Percentiles rank a stretch among this genome's conserved stretches.
Evolutionary conservation across 2,797 vertebrate genomes (phyloP).

Genomic region (Octomys mimax): DNA sequence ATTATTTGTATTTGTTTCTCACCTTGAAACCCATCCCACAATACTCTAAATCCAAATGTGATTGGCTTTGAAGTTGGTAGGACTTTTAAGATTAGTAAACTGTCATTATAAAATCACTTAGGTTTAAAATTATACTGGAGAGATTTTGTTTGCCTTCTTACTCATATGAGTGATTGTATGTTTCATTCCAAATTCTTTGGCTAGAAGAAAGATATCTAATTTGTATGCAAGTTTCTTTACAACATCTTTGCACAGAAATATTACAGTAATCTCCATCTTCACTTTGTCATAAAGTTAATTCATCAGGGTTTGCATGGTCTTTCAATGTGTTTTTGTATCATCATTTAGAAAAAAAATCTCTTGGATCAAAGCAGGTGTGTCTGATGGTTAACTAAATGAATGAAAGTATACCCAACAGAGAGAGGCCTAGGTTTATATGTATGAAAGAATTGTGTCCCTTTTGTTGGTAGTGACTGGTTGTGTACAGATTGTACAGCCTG

Average conservation of each 20-base stretch:
- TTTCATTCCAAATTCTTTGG: slow-evolving; percentile 55
- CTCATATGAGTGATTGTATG: slow-evolving; percentile 57
- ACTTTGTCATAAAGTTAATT: slow-evolving; percentile 65
- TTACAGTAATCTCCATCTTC: slow-evolving; percentile 64
- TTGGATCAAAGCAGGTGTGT: slow-evolving; percentile 80
- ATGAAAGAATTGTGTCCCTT: slow-evolving; percentile 15
- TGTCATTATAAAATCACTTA: slow-evolving; percentile 27
- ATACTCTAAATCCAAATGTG: neutral
- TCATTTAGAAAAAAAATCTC: slow-evolving; percentile 71
- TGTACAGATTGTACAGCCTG: slow-evolving; percentile 61
- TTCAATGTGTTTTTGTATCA: slow-evolving; percentile 60
- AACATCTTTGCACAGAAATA: slow-evolving; percentile 71
- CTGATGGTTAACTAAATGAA: slow-evolving; percentile 49
- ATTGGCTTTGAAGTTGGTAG: slow-evolving; percentile 15
- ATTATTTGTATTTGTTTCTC: slow-evolving; percentile 57
- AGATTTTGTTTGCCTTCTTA: slow-evolving; percentile 56
- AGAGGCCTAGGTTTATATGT: slow-evolving; percentile 43
- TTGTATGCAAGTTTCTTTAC: slow-evolving; percentile 63
- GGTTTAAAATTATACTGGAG: slow-evolving; percentile 34
- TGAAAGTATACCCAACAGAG: slow-evolving; percentile 22
- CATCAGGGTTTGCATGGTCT: slow-evolving; percentile 66
- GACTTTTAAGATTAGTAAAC: slow-evolving; percentile 40
- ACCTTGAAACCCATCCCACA: slow-evolving; percentile 20
- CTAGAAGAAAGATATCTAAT: slow-evolving; percentile 53
- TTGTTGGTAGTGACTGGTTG: slow-evolving; percentile 76